phyloP scores from a whole-genome alignment of 2,113 vertebrate species.

The Cryptotis parvus region DNA sequence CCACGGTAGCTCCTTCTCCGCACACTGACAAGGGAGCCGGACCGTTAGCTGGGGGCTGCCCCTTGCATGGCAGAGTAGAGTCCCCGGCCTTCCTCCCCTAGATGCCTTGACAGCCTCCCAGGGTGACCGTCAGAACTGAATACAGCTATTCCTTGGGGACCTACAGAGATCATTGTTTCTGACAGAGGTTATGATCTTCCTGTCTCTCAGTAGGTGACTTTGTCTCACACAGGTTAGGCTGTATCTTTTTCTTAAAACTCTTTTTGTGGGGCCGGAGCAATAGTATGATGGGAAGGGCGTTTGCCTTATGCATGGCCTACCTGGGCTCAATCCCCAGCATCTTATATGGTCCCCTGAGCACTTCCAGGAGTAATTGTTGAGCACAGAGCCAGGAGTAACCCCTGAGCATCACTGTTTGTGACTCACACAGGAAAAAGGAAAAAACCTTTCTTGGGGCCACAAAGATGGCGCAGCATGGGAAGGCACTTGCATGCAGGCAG shows the following conservation, averaged over 20 bases:
- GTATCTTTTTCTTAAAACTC: conserved; percentile 23
- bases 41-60: too few species aligned
- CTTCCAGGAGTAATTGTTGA: too few species aligned
- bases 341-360: too few species aligned
- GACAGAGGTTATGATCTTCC: background rate
- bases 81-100: background rate
- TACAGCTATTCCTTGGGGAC: background rate
- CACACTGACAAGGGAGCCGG: background rate
- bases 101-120: background rate
- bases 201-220: background rate
- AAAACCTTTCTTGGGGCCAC: too few species aligned
- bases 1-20: background rate
- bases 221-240: background rate
- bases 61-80: background rate
- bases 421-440: too few species aligned
- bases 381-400: too few species aligned
- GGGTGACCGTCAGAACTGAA: background rate
- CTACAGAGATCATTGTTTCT: background rate
- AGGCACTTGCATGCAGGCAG: too few species aligned
- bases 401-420: too few species aligned
- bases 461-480: too few species aligned
- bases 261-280: background rate
- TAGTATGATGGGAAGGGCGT: too few species aligned
- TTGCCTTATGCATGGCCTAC: too few species aligned
- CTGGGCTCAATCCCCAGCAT: too few species aligned